Base-by-base conservation (phyloP, 2,113 vertebrate genomes). In the Microcebus jonahi region DNA sequence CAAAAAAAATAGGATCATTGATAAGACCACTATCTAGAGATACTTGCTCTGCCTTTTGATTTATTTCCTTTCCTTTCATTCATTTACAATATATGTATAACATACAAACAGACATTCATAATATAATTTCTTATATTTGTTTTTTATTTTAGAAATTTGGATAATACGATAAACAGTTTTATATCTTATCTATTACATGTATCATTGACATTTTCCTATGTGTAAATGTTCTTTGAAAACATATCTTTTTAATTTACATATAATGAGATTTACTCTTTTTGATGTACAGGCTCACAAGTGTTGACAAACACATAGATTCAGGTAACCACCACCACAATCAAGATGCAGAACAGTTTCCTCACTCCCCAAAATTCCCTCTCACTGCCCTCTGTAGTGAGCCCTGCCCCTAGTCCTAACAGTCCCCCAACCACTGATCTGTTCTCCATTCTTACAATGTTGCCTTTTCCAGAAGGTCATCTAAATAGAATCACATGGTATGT, bases 321-420 rank as follows among this genome's bases (percentile, higher is more conserved):
- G 9, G 9, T 25, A 39, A 7, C 36, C 42, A 31, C 14, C 27
- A 45, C 12, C 57, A 21, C 29, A 48, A 4, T n/a, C 39, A n/a
- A 23, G 68, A 65, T 2, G n/a, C n/a, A 59, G 55, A 50, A 6
- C 14, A 42, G 39, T 29, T 20, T 12, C 6, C 0, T 15, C 50
- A 1, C 5, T 65, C 31, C 9, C 12, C 0, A 10, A 15, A 42
- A n/a, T 20, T 20, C 27, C 45, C 59, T 17, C 17, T 13, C 2
- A 3, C 3, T 8, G 15, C 2, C 65, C n/a, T 29, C 34, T 53
- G 21, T 4, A 59, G 14, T 36, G 10, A 68, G 11, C 6, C 39
- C 20, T 45, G 21, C 11, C 14, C 7, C 27, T 23, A 2, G 23
- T 15, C n/a, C 31, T 61, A 17, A 48, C 4, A 5, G 3, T 29